Base-by-base conservation (phyloP, 2,888 invertebrate species). In the Parapristionchus giblindavisi region DNA sequence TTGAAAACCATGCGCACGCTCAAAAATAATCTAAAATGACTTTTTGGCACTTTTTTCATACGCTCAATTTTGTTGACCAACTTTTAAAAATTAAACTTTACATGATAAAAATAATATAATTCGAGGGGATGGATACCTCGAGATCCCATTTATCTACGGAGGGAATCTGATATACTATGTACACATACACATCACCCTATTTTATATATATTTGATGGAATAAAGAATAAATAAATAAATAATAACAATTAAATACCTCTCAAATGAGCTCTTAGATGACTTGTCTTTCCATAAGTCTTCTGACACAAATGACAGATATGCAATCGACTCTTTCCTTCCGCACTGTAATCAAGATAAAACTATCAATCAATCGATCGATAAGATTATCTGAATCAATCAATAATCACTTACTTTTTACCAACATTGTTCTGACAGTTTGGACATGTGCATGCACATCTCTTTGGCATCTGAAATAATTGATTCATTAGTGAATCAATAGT, bases 381-480 rank as follows among this genome's bases (percentile, higher is more conserved):
- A 17, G 17, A 8, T 56, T 56, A 56, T 56, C 21, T 36, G 63
- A 48, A 48, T 66, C 14, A 51, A n/a, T 21, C 21, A 21, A 11
- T 29, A 54, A 11, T 79, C 80, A 76, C 54, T 81, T 81, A 77
- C 77, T 48, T 81, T 73, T n/a, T 74, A 21, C 75, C 75, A 17
- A 76, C 81, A 63, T 81, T 81, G 75, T 71, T 79, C 60, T 80
- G 78, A 88, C 98, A 98, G 89, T 98, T 97, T 0, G 97, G 98
- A 89, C 97, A 98, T 0, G 96, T 96, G 89, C 98, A 98, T 0
- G 97, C 97, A 11, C 97, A 95, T 56, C 98, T 90, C 84, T 87
- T 87, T 43, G 85, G 83, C n/a, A 77, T 76, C 74, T 82, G 63
- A 70, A 76, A 76, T 54, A 32, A 2, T n/a, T 14, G 43, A 8